Evolutionary conservation across 2,888 invertebrate genomes (phyloP).

Genomic region (Aphodius sticticus): DNA sequence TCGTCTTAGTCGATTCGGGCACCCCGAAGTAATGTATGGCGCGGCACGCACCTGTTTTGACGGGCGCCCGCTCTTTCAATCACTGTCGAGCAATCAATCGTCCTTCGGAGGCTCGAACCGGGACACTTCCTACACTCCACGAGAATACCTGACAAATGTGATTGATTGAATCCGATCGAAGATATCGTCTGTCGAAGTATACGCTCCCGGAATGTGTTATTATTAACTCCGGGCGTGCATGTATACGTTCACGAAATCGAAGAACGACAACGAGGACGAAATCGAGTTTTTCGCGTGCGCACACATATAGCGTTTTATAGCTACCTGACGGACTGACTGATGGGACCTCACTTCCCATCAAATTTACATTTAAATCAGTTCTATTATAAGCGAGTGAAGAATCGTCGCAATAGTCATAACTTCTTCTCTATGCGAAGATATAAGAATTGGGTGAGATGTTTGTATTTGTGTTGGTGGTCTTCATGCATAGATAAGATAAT

Average conservation of each 20-base stretch:
- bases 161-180: slow-evolving; percentile 57
- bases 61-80: slow-evolving; percentile 54
- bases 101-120: slow-evolving; percentile 55
- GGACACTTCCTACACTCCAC: slow-evolving; percentile 48
- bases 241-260: background rate
- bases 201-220: slow-evolving; percentile 6
- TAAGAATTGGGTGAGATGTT: background rate
- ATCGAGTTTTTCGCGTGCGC: background rate
- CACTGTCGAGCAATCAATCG: slow-evolving; percentile 59
- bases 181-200: slow-evolving; percentile 42
- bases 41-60: slow-evolving; percentile 50
- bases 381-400: background rate
- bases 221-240: slow-evolving; percentile 9
- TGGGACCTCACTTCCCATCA: background rate
- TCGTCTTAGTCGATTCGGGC: background rate
- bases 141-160: slow-evolving; percentile 57
- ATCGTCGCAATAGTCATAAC: background rate
- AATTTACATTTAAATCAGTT: slow-evolving; percentile 4
- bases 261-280: background rate
- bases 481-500: too few relatives aligned
- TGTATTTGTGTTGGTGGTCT: background rate
- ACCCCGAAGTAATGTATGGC: slow-evolving; percentile 45
- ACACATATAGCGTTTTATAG: background rate
- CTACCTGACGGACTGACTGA: slow-evolving; percentile 4
- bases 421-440: background rate